Conservation (phyloP, 2,888 invertebrate genomes). For the Drosophila koepferae region DNA sequence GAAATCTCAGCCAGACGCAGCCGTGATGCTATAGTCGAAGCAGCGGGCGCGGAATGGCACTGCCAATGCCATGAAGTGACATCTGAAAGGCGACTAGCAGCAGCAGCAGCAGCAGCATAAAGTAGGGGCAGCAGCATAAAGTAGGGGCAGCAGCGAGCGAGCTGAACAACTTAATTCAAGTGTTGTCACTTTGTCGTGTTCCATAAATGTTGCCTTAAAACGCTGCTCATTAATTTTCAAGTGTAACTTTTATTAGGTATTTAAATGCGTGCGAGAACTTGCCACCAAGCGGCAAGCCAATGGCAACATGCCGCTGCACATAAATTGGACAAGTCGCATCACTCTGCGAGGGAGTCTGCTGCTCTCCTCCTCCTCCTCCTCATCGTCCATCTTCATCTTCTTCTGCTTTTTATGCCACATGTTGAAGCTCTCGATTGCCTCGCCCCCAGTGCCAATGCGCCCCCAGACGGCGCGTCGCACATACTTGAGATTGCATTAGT, state of each 20-base stretch:
- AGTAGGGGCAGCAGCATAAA: slow-evolving; percentile 16
- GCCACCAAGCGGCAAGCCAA: slow-evolving; percentile 74
- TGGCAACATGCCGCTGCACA: slow-evolving; percentile 77
- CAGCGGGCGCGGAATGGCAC: slow-evolving; percentile 48
- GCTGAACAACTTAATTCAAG: slow-evolving; percentile 82
- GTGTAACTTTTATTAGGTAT: slow-evolving; percentile 83
- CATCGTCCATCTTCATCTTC: background rate
- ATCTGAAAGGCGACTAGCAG: slow-evolving; percentile 57
- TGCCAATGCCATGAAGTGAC: slow-evolving; percentile 64
- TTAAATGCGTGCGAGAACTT: slow-evolving; percentile 80
- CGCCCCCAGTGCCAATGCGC: slow-evolving; percentile 8
- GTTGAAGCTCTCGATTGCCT: slow-evolving; percentile 54
- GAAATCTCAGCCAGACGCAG: slow-evolving; percentile 71
- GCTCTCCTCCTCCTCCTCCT: slow-evolving; percentile 19
- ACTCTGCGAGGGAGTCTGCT: slow-evolving; percentile 25
- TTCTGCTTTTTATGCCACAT: slow-evolving; percentile 61
- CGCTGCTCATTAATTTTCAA: slow-evolving; percentile 84
- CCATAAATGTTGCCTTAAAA: slow-evolving; percentile 80
- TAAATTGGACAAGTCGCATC: slow-evolving; percentile 68
- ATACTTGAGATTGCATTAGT: slow-evolving; percentile 81
- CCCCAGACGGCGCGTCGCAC: slow-evolving; percentile 56
- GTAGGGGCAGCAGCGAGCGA: slow-evolving; percentile 6
- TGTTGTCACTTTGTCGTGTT: slow-evolving; percentile 83
- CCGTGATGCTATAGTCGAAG: slow-evolving; percentile 14
- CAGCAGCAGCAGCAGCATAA: slow-evolving; percentile 23